Evolutionary conservation across 2,888 invertebrate genomes (phyloP).

Genomic region (Nephrocerus scutellatus): DNA sequence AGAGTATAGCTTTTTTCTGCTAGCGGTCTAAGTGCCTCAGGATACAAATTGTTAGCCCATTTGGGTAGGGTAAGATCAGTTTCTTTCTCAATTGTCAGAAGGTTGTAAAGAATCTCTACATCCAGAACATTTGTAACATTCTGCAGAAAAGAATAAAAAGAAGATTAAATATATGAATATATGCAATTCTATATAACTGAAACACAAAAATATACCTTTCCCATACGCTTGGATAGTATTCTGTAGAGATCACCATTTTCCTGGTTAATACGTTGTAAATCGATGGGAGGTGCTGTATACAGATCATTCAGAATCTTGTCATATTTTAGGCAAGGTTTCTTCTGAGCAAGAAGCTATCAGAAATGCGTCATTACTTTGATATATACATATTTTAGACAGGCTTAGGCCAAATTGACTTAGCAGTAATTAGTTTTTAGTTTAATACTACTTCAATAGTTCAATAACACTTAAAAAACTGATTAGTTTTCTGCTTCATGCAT

Average conservation of each 20-base stretch:
- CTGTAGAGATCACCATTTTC: constrained; percentile 57
- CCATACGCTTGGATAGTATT: constrained; percentile 54
- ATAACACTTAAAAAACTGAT: too few relatives aligned
- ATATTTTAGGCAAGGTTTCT: constrained; percentile 53
- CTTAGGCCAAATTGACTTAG: too few relatives aligned
- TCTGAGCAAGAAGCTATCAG: constrained; percentile 44
- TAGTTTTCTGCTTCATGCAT: neutral
- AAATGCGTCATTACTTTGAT: too few relatives aligned
- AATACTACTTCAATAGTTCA: constrained; percentile 2
- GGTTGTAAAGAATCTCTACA: constrained; percentile 66
- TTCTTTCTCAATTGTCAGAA: constrained; percentile 60
- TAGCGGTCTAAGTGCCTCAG: constrained; percentile 58
- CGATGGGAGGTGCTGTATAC: constrained; percentile 49
- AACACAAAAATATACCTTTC: constrained; percentile 41
- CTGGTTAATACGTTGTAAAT: constrained; percentile 50
- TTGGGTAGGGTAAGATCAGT: constrained; percentile 62
- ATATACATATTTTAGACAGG: too few relatives aligned
- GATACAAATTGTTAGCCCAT: constrained; percentile 66
- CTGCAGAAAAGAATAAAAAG: constrained; percentile 27
- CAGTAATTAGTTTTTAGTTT: neutral
- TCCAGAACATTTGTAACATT: constrained; percentile 55
- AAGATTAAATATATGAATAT: too few relatives aligned
- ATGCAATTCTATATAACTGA: too few relatives aligned
- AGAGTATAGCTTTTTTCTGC: constrained; percentile 63
- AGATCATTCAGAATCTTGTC: constrained; percentile 50